phyloP scores from a whole-genome alignment of 2,113 vertebrate species.

The Malurus melanocephalus region DNA sequence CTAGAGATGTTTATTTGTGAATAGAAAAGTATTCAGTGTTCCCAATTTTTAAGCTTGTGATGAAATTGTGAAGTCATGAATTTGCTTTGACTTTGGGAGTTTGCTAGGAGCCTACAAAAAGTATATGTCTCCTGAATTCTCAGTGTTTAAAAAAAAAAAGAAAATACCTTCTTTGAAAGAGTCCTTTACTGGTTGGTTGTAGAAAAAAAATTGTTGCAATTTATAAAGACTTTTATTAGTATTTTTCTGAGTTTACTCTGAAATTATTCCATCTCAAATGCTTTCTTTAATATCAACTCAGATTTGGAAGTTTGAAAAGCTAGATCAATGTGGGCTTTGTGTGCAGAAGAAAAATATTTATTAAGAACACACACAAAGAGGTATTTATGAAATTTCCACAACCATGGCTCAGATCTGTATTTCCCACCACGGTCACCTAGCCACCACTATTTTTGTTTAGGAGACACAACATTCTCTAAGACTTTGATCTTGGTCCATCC shows the following conservation, averaged over 20 bases:
- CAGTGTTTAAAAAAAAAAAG: not conserved
- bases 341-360: not conserved
- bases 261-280: not conserved
- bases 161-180: not conserved
- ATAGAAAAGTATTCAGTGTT: not conserved
- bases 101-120: not conserved
- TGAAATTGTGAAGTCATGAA: not conserved
- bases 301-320: not conserved
- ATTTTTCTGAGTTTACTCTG: not conserved
- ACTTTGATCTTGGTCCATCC: slow-evolving; percentile 61
- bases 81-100: not conserved
- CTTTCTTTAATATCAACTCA: not conserved
- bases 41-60: not conserved
- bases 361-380: not conserved
- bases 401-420: not conserved
- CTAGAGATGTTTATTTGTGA: not conserved
- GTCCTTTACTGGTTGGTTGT: rapidly evolving
- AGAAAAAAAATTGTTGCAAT: not conserved
- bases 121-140: rapidly evolving
- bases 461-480: slow-evolving; percentile 2
- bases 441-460: not conserved
- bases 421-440: slow-evolving; percentile 23
- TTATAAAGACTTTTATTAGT: not conserved
- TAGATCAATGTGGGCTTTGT: rapidly evolving
- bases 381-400: not conserved